phyloP scores from a whole-genome alignment of 1,140 invertebrate species.

The Drosophila elegans region DNA sequence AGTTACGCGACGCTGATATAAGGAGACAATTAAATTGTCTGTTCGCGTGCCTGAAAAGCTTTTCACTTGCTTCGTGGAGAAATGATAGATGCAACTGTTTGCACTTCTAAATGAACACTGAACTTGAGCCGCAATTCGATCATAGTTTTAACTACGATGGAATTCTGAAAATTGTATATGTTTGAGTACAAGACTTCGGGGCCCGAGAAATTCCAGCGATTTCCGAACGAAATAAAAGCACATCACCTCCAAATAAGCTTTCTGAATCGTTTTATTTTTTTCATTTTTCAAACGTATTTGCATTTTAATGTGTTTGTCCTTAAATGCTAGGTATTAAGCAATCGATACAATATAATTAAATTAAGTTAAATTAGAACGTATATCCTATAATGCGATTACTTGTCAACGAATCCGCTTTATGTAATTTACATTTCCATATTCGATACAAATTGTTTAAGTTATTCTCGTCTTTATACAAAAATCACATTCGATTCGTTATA shows the following conservation, averaged over 20 bases:
- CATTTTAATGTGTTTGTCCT: conserved; percentile 46
- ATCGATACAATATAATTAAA: conserved; percentile 45
- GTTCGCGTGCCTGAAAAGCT: neutral
- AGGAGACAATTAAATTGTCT: too few relatives aligned
- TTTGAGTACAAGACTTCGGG: neutral
- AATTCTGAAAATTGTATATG: neutral
- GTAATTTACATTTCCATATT: conserved; percentile 55
- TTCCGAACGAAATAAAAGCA: conserved; percentile 3
- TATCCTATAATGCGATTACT: conserved; percentile 45
- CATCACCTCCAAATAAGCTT: conserved; percentile 13
- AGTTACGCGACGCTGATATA: too few relatives aligned
- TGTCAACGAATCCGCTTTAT: conserved; percentile 51
- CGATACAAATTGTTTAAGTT: conserved; percentile 46
- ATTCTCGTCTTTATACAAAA: conserved; percentile 61
- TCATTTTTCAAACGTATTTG: conserved; percentile 49
- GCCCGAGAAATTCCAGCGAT: too few relatives aligned
- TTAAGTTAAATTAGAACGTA: conserved; percentile 39
- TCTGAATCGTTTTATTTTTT: conserved; percentile 36
- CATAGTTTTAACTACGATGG: neutral
- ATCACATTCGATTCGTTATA: conserved; percentile 69
- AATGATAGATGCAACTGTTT: neutral
- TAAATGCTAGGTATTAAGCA: conserved; percentile 59
- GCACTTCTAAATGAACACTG: conserved; percentile 21
- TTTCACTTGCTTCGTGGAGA: neutral
- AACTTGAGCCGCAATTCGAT: neutral